Evolutionary conservation across 2,888 invertebrate genomes (phyloP).

Genomic region (Caenorhabditis angaria): DNA sequence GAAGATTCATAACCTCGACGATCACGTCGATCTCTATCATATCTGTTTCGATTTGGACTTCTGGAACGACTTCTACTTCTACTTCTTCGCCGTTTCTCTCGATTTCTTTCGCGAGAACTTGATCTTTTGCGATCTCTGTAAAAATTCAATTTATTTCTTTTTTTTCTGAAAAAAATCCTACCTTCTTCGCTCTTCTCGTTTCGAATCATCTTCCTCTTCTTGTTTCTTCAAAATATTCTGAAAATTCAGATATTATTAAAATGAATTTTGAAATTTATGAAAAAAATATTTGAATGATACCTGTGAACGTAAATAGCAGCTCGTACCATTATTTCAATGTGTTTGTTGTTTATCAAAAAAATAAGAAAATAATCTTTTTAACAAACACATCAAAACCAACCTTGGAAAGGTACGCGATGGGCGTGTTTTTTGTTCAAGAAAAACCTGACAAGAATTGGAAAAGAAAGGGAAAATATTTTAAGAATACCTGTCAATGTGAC

Average conservation of each 20-base stretch:
- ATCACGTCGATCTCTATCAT: constrained; percentile 16
- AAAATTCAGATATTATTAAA: constrained; percentile 10
- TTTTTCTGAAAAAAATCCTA: constrained; percentile 10
- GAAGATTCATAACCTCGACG: constrained; percentile 19
- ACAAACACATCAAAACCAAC: constrained; percentile 9
- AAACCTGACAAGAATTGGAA: background rate
- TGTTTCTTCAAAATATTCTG: constrained; percentile 33
- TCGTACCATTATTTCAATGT: constrained; percentile 9
- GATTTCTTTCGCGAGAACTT: constrained; percentile 5
- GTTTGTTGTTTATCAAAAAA: background rate
- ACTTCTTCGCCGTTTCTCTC: background rate
- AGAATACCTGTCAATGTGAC: background rate
- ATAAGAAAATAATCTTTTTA: background rate
- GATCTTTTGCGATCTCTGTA: constrained; percentile 7
- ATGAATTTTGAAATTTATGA: background rate
- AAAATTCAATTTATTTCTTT: background rate
- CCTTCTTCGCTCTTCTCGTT: constrained; percentile 33
- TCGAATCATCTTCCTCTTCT: constrained; percentile 23
- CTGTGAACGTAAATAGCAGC: background rate
- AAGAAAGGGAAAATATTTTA: background rate
- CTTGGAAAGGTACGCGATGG: constrained; percentile 4
- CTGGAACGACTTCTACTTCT: background rate
- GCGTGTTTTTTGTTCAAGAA: background rate
- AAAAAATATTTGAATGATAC: background rate
- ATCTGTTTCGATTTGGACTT: constrained; percentile 12